These are phyloP conservation scores for Dicerorhinus sumatrensis DNA, from an alignment of 2,113 vertebrate genomes.

Conservation along the genomic window DNA sequence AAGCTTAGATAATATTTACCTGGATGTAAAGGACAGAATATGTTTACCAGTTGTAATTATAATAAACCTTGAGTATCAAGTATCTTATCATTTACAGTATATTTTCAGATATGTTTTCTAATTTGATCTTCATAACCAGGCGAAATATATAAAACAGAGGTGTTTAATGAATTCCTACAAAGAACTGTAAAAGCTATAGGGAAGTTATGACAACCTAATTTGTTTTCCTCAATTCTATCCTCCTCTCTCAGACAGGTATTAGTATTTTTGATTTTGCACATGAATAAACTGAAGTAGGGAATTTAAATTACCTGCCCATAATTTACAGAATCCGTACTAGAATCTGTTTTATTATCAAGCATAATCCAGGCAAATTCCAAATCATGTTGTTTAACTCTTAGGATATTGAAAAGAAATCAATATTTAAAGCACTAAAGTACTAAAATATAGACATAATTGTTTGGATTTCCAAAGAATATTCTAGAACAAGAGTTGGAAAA, in stretches of 20 bases:
- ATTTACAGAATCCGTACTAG: not conserved
- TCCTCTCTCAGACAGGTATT: not conserved
- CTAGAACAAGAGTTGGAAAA: not conserved
- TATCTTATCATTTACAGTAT: not conserved
- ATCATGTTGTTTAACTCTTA: not conserved
- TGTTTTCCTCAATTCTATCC: not conserved
- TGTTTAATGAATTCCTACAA: not conserved
- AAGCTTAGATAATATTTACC: not conserved
- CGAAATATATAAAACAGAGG: not conserved
- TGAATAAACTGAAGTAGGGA: not conserved
- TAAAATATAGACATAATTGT: not conserved
- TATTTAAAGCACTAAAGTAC: not conserved
- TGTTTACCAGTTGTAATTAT: not conserved
- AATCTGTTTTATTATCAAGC: not conserved
- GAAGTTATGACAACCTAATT: not conserved
- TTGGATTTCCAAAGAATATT: not conserved
- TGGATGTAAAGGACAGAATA: not conserved
- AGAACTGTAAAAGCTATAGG: not conserved
- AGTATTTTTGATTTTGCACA: not conserved
- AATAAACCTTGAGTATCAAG: not conserved
- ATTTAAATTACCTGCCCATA: not conserved
- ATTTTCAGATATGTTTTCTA: not conserved
- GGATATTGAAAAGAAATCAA: not conserved
- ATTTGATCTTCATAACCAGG: not conserved
- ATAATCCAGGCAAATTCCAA: not conserved